Evolutionary conservation across 1,140 invertebrate species (phyloP), one percentile per base, ranked within the genome.

Genomic region (Drosophila paulistorum): DNA sequence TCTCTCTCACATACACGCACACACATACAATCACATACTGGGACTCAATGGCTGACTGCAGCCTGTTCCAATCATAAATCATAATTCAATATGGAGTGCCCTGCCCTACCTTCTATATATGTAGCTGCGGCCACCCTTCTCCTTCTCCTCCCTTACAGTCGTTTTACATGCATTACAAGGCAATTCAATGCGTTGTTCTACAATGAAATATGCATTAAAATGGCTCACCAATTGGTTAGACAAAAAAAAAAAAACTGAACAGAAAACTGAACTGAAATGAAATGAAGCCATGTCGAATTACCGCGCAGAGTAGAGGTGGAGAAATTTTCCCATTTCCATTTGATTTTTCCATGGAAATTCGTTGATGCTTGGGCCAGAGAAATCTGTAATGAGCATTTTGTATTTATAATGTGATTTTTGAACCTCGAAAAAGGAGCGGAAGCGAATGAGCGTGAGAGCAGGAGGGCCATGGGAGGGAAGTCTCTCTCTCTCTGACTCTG

Each of bases 131-230:
- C 11, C 37, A 65, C 41, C 11, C 11, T 45, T 54, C 64, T 14
- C 20, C 51, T 35, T 10, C 1, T 13, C 26, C 20, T 26, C 14
- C 35, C 39, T 35, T 59, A 61, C 17, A 51, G 2, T 51, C 45
- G 66, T 55, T 74, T 71, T 70, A 86, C 79, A 81, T 60, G 77
- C 51, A 69, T 70, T 79, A 75, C 75, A 67, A 76, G 45, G 45
- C 77, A 73, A 84, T 89, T 83, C 70, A 77, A 76, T 69, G 69
- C 67, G 71, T 70, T 77, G 66, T 58, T 68, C 55, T 62, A 71
- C 68, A 71, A 87, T 87, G 84, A 87, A 89, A 87, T 84, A 87
- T 89, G 84, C 84, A 84, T 87, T 87, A 68, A 89, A 87, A 87
- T 71, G 68, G 74, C 77, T 85, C 64, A 71, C 80, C 84, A 84